Evolutionary conservation across 64 coral and sea anemone genomes (phyloP).

Genomic region (Pachyseris speciosa): DNA sequence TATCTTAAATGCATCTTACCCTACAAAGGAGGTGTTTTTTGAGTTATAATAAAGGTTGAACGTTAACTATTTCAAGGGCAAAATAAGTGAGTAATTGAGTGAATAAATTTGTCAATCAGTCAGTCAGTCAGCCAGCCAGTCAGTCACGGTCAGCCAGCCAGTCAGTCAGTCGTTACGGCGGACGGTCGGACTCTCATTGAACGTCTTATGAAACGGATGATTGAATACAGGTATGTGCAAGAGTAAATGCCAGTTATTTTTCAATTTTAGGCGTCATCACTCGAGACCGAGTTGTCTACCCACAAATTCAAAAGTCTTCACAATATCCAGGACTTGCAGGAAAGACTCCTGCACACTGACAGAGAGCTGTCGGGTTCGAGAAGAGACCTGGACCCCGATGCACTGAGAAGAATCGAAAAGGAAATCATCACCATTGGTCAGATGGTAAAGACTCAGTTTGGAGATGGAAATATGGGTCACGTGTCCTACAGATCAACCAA

Average conservation of each 20-base stretch:
- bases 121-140: too few relatives aligned
- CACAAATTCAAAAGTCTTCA: conserved; percentile 52
- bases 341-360: conserved; percentile 60
- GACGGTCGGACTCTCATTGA: too few relatives aligned
- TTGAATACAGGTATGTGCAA: too few relatives aligned
- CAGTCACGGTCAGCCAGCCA: too few relatives aligned
- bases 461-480: conserved; percentile 24
- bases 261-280: conserved; percentile 34
- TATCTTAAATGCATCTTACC: too few relatives aligned
- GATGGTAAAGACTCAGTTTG: conserved; percentile 75
- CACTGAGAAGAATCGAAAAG: conserved; percentile 80
- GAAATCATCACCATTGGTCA: conserved; percentile 76
- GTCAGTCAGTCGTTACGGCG: too few relatives aligned
- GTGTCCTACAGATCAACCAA: conserved; percentile 7
- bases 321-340: conserved; percentile 62
- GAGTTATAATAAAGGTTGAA: too few relatives aligned
- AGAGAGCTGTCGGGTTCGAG: conserved; percentile 19
- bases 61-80: too few relatives aligned
- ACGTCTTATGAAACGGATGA: too few relatives aligned
- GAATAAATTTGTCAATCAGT: too few relatives aligned
- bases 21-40: too few relatives aligned
- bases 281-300: conserved; percentile 46
- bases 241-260: not conserved
- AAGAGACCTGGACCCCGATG: conserved; percentile 56
- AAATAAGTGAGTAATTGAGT: too few relatives aligned